These are phyloP conservation scores for Tribolium castaneum DNA, from an alignment of 1,140 invertebrate genomes.

Conservation along the genomic window DNA sequence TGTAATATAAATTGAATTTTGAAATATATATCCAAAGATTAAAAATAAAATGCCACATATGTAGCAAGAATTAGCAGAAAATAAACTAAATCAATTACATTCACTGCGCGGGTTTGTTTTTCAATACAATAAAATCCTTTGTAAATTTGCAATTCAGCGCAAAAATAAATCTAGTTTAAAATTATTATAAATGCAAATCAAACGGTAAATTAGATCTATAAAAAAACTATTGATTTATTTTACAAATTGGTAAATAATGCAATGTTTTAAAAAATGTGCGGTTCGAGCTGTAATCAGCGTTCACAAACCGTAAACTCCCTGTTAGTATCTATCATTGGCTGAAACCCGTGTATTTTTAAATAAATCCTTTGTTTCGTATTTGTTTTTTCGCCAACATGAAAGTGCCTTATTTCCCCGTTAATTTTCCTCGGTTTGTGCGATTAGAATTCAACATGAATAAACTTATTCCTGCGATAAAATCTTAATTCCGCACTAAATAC, in stretches of 20 bases:
- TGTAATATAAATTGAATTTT: too few relatives aligned
- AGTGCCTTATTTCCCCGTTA: not conserved
- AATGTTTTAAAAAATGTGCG: not conserved
- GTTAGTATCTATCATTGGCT: not conserved
- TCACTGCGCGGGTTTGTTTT: too few relatives aligned
- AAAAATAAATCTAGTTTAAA: too few relatives aligned
- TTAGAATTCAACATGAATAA: slow-evolving; percentile 23
- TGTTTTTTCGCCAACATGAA: not conserved
- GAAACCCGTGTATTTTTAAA: not conserved
- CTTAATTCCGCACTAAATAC: slow-evolving; percentile 24
- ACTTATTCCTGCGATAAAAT: slow-evolving; percentile 17
- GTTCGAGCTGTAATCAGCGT: not conserved
- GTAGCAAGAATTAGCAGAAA: too few relatives aligned
- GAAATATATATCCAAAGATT: too few relatives aligned
- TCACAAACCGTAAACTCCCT: not conserved
- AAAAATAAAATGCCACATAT: too few relatives aligned
- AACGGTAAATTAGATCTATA: too few relatives aligned
- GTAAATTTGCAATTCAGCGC: not conserved
- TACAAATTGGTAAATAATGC: too few relatives aligned
- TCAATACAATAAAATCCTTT: not conserved
- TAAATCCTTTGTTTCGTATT: not conserved
- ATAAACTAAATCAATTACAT: too few relatives aligned
- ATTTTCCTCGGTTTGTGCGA: not conserved
- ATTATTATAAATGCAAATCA: too few relatives aligned
- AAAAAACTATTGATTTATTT: too few relatives aligned